Percentiles rank a stretch among this genome's conserved stretches.
Evolutionary conservation across 2,113 vertebrate species (phyloP).

Genomic region (Ranitomeya variabilis): DNA sequence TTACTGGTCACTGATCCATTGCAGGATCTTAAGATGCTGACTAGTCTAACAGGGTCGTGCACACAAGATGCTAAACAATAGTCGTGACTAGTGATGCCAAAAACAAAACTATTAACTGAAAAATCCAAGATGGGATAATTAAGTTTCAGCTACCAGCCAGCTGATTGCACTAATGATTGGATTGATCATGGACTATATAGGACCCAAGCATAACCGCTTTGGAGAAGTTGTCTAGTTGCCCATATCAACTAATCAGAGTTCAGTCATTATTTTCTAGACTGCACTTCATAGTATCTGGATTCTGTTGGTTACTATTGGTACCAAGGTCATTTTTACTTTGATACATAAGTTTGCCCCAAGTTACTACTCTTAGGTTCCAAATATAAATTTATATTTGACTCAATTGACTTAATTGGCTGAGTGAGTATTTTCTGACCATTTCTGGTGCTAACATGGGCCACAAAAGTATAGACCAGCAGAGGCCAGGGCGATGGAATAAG

Average conservation of each 20-base stretch:
- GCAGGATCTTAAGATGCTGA: neutral
- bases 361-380: no score
- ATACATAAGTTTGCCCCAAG: no score
- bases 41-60: neutral
- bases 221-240: no score
- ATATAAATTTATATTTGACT: no score
- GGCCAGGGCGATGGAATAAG: no score
- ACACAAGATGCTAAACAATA: neutral
- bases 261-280: neutral
- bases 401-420: no score
- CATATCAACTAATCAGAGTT: neutral
- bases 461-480: no score
- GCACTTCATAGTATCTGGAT: neutral
- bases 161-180: no score
- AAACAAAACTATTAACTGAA: neutral
- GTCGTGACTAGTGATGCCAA: neutral
- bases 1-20: slow-evolving; percentile 15
- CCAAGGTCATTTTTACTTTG: neutral
- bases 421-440: no score
- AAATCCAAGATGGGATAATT: neutral
- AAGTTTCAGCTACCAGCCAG: neutral
- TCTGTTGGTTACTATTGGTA: neutral
- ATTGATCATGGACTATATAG: no score
- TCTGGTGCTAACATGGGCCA: no score
- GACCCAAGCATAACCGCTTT: no score